Base-by-base conservation (phyloP, 1,140 invertebrate species). In the Trichogramma pretiosum region DNA sequence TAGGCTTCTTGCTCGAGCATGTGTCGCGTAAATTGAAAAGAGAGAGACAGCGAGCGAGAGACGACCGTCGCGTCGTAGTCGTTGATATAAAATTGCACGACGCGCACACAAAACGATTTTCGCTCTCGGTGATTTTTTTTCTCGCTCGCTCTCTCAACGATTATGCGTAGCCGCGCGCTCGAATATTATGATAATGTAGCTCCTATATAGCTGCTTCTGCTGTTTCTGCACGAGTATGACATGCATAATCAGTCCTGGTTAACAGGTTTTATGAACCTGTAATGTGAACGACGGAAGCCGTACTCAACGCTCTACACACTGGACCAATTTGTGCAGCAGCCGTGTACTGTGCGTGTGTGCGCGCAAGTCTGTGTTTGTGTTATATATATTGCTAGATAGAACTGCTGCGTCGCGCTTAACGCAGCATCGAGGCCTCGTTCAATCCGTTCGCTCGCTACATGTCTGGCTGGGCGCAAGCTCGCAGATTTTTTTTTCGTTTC, bases 211-310 rank as follows among this genome's bases (percentile, higher is more conserved):
- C 58, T 55, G 53, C 45, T 46, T 19, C 51, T 46, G 39, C 43
- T 39, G 38, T 26, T 32, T 28, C 43, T 28, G n/a, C n/a, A n/a
- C n/a, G n/a, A n/a, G n/a, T 50, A 39, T 55, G 51, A 58, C 53
- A 49, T 53, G 59, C 54, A 57, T 63, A 65, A 65, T 65, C 60
- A 61, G 57, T 14, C 11, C 19, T 46, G 58, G 62, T 63, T 65
- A 67, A 65, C 65, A 67, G 63, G 62, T 67, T 67, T 65, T 65
- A 69, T 67, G 65, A 67, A 65, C 64, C 65, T 65, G 62, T 66
- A 66, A 67, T 63, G 60, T 61, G 58, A 57, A 62, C 59, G 62
- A 67, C 65, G 67, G 67, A 69, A 69, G 65, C 59, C 47, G 21
- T 33, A 19, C 38, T 52, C 56, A 11, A 54, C 55, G 42, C 26